A percentile compares a stretch with the other conserved stretches of the same genome.
These are phyloP conservation scores for Petrophora chlorosata DNA, from an alignment of 2,888 invertebrate species.

Conservation along the genomic window DNA sequence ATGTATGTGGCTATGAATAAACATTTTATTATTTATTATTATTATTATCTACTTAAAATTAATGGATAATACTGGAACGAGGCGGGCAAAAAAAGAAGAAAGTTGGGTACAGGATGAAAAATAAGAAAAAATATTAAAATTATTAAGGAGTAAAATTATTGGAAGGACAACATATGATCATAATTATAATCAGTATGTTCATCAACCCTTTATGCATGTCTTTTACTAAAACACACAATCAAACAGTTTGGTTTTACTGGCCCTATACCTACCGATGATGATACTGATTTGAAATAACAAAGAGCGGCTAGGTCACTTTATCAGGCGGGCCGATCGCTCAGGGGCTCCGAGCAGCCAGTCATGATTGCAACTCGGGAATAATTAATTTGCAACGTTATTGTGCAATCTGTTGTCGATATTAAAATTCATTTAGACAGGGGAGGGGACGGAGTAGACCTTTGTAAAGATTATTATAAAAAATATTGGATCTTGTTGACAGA, in stretches of 20 bases:
- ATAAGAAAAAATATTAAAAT: too few relatives aligned
- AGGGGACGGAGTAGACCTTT: slow-evolving; percentile 38
- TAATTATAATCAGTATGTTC: too few relatives aligned
- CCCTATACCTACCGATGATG: neutral
- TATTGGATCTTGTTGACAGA: too few relatives aligned
- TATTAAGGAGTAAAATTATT: too few relatives aligned
- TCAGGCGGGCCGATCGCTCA: slow-evolving; percentile 39
- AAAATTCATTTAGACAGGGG: slow-evolving; percentile 56
- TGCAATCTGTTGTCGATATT: slow-evolving; percentile 68
- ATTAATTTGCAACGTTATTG: slow-evolving; percentile 72
- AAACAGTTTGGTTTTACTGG: neutral
- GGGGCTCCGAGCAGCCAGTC: slow-evolving; percentile 43
- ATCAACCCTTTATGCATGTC: too few relatives aligned
- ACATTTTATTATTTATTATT: too few relatives aligned
- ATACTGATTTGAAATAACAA: slow-evolving; percentile 20
- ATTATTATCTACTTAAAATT: too few relatives aligned
- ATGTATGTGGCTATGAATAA: too few relatives aligned
- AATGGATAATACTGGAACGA: too few relatives aligned
- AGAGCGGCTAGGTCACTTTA: slow-evolving; percentile 24
- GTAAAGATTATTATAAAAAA: slow-evolving; percentile 13
- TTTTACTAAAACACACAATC: neutral
- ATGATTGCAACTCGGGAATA: slow-evolving; percentile 63
- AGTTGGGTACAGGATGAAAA: too few relatives aligned
- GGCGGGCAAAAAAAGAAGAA: too few relatives aligned
- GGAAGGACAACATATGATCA: too few relatives aligned